Percentiles rank a stretch among this genome's conserved stretches.
Conservation (phyloP, 2,888 invertebrate species). For the Apeira syringaria region DNA sequence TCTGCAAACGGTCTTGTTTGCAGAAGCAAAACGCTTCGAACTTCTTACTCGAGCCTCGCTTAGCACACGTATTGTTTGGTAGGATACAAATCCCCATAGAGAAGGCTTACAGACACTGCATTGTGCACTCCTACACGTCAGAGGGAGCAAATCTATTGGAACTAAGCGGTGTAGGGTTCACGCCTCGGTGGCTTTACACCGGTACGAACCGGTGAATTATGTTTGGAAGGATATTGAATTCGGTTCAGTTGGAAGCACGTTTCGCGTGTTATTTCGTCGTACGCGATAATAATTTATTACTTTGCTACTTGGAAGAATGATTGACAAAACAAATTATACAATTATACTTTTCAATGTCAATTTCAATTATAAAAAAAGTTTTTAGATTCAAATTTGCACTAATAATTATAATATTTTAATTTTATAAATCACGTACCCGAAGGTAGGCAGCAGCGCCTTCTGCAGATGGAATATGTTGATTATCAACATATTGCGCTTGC, state of each 20-base stretch:
- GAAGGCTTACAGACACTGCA: conserved; percentile 56
- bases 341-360: too few species aligned
- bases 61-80: conserved; percentile 49
- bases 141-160: conserved; percentile 55
- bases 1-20: too few species aligned
- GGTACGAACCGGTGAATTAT: conserved; percentile 21
- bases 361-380: too few species aligned
- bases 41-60: conserved; percentile 22
- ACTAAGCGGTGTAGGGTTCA: conserved; percentile 43
- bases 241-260: conserved; percentile 12
- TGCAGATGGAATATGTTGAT: too few species aligned
- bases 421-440: too few species aligned
- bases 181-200: conserved; percentile 25
- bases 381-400: too few species aligned
- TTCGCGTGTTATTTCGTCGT: conserved; percentile 6
- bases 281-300: too few species aligned
- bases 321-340: too few species aligned
- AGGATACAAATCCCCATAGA: conserved; percentile 57
- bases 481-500: too few species aligned
- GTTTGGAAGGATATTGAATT: conserved; percentile 17
- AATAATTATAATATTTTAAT: too few species aligned
- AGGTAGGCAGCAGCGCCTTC: too few species aligned
- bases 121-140: conserved; percentile 53
- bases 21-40: conserved; percentile 27
- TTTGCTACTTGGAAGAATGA: too few species aligned